A percentile compares a stretch with the other conserved stretches of the same genome.
Evolutionary conservation across 1,140 invertebrate species (phyloP).

Genomic region (Lepidurus arcticus): DNA sequence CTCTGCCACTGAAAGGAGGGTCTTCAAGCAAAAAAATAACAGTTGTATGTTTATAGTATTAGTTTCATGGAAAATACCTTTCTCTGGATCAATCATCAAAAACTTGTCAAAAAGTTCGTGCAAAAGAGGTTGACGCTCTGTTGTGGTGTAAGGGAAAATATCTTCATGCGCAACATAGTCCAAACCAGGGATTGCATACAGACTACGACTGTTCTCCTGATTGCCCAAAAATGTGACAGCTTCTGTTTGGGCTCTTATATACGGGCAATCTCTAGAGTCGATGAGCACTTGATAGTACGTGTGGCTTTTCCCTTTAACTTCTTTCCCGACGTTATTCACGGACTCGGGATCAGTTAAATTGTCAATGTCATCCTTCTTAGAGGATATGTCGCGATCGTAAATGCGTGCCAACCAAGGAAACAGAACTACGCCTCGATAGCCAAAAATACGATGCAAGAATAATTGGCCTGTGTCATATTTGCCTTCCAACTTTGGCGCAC

Average conservation of each 20-base stretch:
- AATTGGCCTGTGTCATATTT: conserved; percentile 93
- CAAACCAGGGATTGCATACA: conserved; percentile 90
- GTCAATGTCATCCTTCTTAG: conserved; percentile 46
- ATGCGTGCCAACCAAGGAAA: conserved; percentile 93
- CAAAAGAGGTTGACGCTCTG: conserved; percentile 72
- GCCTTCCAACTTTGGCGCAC: conserved; percentile 73
- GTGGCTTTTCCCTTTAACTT: conserved; percentile 82
- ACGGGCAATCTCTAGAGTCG: conserved; percentile 90
- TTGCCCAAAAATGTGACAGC: conserved; percentile 95
- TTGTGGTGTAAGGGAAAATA: conserved; percentile 76
- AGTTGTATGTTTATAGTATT: conserved; percentile 11
- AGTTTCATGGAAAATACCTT: conserved; percentile 50
- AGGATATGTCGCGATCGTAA: conserved; percentile 80
- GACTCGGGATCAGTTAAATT: conserved; percentile 42
- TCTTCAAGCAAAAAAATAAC: conserved; percentile 48
- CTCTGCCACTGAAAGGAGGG: conserved; percentile 78
- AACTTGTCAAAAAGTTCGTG: conserved; percentile 97
- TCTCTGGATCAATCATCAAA: conserved; percentile 68
- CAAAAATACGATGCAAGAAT: conserved; percentile 91
- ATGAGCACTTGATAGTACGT: conserved; percentile 97
- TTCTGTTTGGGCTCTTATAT: conserved; percentile 91
- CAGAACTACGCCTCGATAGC: conserved; percentile 88
- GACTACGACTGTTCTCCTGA: conserved; percentile 83
- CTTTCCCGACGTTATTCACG: conserved; percentile 63
- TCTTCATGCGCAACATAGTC: conserved; percentile 97